These are phyloP conservation scores for Poecilus cupreus DNA, from an alignment of 2,888 invertebrate species.

Conservation along the genomic window DNA sequence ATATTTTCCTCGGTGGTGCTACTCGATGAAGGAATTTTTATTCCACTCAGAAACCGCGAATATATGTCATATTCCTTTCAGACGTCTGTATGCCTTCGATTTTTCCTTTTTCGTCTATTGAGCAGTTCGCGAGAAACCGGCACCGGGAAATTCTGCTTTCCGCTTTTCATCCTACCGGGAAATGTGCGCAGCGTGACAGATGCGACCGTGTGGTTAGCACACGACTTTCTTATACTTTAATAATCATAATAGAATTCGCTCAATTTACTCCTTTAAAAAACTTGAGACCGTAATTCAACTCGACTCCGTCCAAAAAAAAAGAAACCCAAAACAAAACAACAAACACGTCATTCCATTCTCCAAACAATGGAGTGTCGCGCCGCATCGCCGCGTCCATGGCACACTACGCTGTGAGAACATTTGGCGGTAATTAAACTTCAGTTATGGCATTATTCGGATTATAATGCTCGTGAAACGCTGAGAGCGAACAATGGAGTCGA, in stretches of 20 bases:
- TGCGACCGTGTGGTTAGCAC: background rate
- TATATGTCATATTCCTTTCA: conserved; percentile 35
- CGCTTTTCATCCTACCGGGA: conserved; percentile 13
- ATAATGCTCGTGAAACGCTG: conserved; percentile 43
- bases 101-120: conserved; percentile 28
- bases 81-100: conserved; percentile 4
- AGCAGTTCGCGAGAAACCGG: conserved; percentile 9
- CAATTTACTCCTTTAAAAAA: conserved; percentile 2
- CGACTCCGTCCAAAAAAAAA: background rate
- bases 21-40: conserved; percentile 27
- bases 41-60: conserved; percentile 37
- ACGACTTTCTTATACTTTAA: too few species aligned
- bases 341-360: conserved; percentile 28
- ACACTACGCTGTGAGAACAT: conserved; percentile 43
- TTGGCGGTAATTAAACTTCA: conserved; percentile 55
- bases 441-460: conserved; percentile 55
- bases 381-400: conserved; percentile 18
- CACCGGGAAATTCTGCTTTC: conserved; percentile 1
- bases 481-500: background rate
- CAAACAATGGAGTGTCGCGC: conserved; percentile 40
- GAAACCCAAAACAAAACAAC: conserved; percentile 33
- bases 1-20: background rate
- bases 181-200: conserved; percentile 11
- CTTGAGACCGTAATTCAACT: background rate
- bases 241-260: background rate